A percentile compares a stretch with the other conserved stretches of the same genome.
Conservation (phyloP, 1,140 invertebrate species). For the Drosophila dunni region DNA sequence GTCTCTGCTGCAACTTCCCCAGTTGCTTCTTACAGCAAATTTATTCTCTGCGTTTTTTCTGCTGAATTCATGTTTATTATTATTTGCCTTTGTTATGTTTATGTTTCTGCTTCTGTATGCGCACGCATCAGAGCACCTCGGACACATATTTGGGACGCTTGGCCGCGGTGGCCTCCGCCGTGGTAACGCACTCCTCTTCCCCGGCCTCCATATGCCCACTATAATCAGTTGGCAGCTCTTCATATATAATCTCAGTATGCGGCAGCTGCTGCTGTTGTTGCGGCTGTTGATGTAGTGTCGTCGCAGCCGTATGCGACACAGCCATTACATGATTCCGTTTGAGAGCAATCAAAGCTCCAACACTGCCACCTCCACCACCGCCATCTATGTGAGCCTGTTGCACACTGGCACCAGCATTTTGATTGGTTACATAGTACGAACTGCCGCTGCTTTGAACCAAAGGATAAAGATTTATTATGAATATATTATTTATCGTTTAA, state of each 20-base stretch:
- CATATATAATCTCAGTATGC: slow-evolving; percentile 81
- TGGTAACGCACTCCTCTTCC: slow-evolving; percentile 69
- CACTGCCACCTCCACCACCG: slow-evolving; percentile 45
- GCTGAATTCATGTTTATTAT: slow-evolving; percentile 16
- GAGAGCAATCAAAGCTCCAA: slow-evolving; percentile 77
- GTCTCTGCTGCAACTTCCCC: slow-evolving; percentile 10
- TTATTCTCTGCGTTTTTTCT: background rate
- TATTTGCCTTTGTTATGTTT: slow-evolving; percentile 72
- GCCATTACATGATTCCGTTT: slow-evolving; percentile 80
- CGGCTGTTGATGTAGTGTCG: slow-evolving; percentile 72
- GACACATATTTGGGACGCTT: slow-evolving; percentile 81
- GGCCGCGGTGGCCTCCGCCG: slow-evolving; percentile 54
- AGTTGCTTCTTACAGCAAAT: background rate
- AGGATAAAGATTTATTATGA: background rate
- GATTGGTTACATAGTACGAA: slow-evolving; percentile 81
- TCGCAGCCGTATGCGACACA: slow-evolving; percentile 53
- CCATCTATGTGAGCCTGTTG: slow-evolving; percentile 62
- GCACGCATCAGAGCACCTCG: slow-evolving; percentile 83
- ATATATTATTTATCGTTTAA: background rate
- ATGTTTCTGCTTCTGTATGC: slow-evolving; percentile 66
- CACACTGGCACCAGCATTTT: slow-evolving; percentile 62
- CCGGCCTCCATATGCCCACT: slow-evolving; percentile 80
- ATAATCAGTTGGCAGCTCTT: slow-evolving; percentile 81
- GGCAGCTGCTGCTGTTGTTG: slow-evolving; percentile 65
- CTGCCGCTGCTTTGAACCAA: slow-evolving; percentile 62